Evolutionary conservation across 2,888 invertebrate genomes (phyloP).

Genomic region (Electrophaes corylata): DNA sequence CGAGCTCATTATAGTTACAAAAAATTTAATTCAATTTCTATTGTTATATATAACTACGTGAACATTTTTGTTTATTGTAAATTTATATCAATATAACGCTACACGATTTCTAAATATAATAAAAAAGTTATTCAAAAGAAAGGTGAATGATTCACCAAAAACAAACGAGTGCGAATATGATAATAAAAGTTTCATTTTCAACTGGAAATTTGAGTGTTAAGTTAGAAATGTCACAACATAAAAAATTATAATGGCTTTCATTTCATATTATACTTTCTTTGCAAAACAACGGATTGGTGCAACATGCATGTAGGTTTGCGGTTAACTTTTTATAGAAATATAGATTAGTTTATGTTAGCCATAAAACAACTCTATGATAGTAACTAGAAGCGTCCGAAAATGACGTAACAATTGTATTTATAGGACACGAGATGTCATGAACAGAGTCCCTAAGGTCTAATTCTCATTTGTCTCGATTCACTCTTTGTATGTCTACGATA

Average conservation of each 20-base stretch:
- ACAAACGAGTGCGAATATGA: slow-evolving; percentile 34
- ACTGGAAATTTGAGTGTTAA: slow-evolving; percentile 37
- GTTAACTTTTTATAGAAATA: neutral
- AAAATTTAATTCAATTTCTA: neutral
- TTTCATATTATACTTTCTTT: slow-evolving; percentile 8
- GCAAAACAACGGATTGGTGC: neutral
- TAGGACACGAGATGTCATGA: too few relatives aligned
- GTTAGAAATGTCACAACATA: slow-evolving; percentile 35
- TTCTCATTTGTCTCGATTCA: too few relatives aligned
- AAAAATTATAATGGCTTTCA: slow-evolving; percentile 36
- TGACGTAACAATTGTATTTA: neutral
- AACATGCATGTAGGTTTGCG: neutral
- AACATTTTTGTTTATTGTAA: neutral
- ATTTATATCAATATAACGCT: slow-evolving; percentile 7
- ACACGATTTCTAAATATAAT: slow-evolving; percentile 27
- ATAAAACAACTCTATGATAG: neutral
- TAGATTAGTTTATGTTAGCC: too few relatives aligned
- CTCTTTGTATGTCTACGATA: too few relatives aligned
- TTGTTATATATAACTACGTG: slow-evolving; percentile 1
- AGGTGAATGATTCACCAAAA: slow-evolving; percentile 36
- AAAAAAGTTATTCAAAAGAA: slow-evolving; percentile 32
- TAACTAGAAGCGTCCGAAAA: neutral
- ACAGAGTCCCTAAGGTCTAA: too few relatives aligned
- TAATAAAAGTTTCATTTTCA: slow-evolving; percentile 40
- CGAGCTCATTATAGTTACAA: slow-evolving; percentile 5